phyloP scores from a whole-genome alignment of 2,888 invertebrate genomes.

The Eurytoma adleriae region DNA sequence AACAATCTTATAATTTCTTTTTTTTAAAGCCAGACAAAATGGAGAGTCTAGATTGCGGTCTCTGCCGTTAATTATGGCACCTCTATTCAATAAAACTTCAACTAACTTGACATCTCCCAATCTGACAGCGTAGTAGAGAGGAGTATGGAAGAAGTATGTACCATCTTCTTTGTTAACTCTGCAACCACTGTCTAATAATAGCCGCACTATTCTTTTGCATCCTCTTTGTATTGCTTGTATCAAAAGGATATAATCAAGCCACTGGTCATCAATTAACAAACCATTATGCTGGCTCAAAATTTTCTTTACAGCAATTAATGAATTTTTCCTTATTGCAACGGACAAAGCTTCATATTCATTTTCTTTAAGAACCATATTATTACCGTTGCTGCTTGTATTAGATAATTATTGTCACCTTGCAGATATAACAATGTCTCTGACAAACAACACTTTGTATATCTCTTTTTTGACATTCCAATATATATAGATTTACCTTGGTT shows the following conservation, averaged over 20 bases:
- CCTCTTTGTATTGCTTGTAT: slow-evolving; percentile 37
- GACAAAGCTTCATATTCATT: slow-evolving; percentile 29
- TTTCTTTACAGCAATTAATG: neutral
- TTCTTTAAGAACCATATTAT: slow-evolving; percentile 15
- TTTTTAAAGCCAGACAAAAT: slow-evolving; percentile 24
- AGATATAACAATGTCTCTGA: too few species aligned
- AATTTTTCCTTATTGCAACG: slow-evolving; percentile 37
- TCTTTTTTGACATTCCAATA: too few species aligned
- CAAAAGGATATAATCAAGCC: slow-evolving; percentile 38
- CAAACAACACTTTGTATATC: too few species aligned
- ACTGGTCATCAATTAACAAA: slow-evolving; percentile 23
- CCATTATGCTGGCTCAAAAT: slow-evolving; percentile 10
- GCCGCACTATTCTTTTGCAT: slow-evolving; percentile 11
- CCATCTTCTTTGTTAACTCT: slow-evolving; percentile 29
- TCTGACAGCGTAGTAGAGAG: slow-evolving; percentile 42
- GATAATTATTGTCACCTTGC: too few species aligned
- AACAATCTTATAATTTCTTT: slow-evolving; percentile 18
- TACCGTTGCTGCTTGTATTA: too few species aligned
- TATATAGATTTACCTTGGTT: too few species aligned
- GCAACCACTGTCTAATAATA: slow-evolving; percentile 26
- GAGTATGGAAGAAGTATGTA: slow-evolving; percentile 31
- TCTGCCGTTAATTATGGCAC: slow-evolving; percentile 39
- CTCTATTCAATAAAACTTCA: slow-evolving; percentile 16
- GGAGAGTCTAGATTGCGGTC: slow-evolving; percentile 36
- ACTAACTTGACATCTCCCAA: slow-evolving; percentile 15